Conservation (phyloP, 2,113 vertebrate genomes). For the Cricetomys ansorgei region DNA sequence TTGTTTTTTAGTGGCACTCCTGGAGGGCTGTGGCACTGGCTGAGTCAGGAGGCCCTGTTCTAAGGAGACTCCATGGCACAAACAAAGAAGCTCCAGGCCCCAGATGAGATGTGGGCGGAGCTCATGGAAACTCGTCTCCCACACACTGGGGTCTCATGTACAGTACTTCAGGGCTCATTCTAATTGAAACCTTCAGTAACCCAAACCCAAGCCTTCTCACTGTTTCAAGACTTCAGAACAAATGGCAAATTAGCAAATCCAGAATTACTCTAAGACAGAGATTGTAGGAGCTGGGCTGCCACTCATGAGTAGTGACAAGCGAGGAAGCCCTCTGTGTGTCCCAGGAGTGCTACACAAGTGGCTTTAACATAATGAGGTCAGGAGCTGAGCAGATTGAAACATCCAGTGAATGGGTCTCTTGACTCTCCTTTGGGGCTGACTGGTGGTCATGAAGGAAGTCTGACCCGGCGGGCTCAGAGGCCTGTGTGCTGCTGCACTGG, state of each 20-base stretch:
- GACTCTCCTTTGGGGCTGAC: constrained; percentile 25
- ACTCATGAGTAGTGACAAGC: neutral
- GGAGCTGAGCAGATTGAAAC: neutral
- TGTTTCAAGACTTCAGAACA: neutral
- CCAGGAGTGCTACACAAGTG: neutral
- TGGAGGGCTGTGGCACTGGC: neutral
- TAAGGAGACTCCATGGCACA: neutral
- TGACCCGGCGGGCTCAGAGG: rapidly evolving
- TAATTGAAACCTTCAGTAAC: neutral
- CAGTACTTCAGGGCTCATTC: neutral
- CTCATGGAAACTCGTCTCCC: rapidly evolving
- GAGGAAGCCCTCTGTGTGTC: neutral
- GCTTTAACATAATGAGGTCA: neutral
- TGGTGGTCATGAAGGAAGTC: neutral
- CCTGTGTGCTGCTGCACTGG: neutral
- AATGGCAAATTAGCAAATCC: neutral
- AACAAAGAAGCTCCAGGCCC: neutral
- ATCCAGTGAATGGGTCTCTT: neutral
- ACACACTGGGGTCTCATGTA: too few relatives aligned
- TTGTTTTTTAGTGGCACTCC: neutral
- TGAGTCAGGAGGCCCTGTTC: neutral
- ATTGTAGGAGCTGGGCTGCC: neutral
- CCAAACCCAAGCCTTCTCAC: neutral
- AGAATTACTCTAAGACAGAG: neutral
- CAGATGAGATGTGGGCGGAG: neutral